Conservation (phyloP, 53 echinoderm and acorn worm species). For the Echinarachnius parma region DNA sequence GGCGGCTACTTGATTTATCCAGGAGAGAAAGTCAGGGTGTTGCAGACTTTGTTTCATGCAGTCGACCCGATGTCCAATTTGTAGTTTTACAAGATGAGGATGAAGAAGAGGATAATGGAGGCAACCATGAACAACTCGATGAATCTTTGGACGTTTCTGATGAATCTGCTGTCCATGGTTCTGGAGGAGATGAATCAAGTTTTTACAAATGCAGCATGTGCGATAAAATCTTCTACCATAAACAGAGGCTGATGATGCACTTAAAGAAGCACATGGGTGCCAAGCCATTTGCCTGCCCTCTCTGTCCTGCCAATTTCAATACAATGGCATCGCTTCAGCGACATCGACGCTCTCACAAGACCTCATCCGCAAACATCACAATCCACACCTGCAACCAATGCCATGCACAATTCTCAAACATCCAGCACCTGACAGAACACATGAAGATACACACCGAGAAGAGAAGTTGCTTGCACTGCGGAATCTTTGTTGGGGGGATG, state of each 20-base stretch:
- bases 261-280: constrained; percentile 45
- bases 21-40: no score
- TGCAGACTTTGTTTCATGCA: no score
- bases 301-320: constrained; percentile 43
- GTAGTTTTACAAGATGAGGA: constrained; percentile 29
- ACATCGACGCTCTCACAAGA: constrained; percentile 31
- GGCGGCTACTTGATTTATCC: no score
- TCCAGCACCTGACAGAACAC: constrained; percentile 74
- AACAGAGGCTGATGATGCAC: constrained; percentile 63
- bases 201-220: constrained; percentile 78
- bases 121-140: no score
- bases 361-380: constrained; percentile 4
- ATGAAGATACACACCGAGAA: constrained; percentile 69
- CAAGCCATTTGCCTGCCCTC: constrained; percentile 34
- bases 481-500: constrained; percentile 25
- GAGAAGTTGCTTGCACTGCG: constrained; percentile 58
- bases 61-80: no score
- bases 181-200: no score
- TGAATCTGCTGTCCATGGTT: not conserved
- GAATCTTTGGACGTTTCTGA: constrained; percentile 16
- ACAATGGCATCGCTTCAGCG: constrained; percentile 31
- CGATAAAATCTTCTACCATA: constrained; percentile 55
- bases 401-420: constrained; percentile 65
- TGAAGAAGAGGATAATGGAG: constrained; percentile 17
- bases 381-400: constrained; percentile 61